These are phyloP conservation scores for Chrysomela aeneicollis DNA, from an alignment of 2,888 invertebrate species.

Conservation along the genomic window DNA sequence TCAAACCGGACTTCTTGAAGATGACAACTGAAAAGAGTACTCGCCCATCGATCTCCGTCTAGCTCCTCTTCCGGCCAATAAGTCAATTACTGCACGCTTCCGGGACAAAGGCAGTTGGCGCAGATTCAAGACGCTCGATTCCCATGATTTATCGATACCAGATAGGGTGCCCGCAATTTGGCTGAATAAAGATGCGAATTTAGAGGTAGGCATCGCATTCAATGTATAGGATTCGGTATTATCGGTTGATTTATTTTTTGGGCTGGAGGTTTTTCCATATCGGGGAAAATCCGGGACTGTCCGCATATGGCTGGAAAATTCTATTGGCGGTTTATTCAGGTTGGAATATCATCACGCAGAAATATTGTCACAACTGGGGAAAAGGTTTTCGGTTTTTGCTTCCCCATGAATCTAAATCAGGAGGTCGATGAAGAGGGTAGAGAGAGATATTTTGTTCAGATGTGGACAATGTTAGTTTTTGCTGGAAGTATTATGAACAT, in stretches of 20 bases:
- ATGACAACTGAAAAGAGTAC: constrained; percentile 13
- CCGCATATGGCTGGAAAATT: too few relatives aligned
- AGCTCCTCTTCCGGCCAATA: constrained; percentile 61
- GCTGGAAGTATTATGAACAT: too few relatives aligned
- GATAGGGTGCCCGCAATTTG: constrained; percentile 56
- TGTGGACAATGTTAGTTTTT: too few relatives aligned
- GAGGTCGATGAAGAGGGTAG: too few relatives aligned
- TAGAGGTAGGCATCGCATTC: constrained; percentile 54
- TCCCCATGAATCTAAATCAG: too few relatives aligned
- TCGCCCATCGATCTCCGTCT: constrained; percentile 20
- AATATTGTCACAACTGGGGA: too few relatives aligned
- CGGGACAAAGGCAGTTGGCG: constrained; percentile 61
- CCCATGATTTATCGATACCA: constrained; percentile 58
- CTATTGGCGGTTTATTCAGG: too few relatives aligned
- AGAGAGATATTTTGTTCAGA: too few relatives aligned
- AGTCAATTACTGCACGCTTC: constrained; percentile 60
- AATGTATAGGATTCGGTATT: constrained; percentile 49
- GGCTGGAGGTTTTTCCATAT: too few relatives aligned
- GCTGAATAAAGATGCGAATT: constrained; percentile 57
- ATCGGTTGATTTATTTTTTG: constrained; percentile 45
- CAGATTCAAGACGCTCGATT: constrained; percentile 59
- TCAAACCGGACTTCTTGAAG: constrained; percentile 10
- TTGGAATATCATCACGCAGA: too few relatives aligned
- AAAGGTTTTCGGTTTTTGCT: too few relatives aligned
- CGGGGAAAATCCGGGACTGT: too few relatives aligned